These are phyloP conservation scores for Matsumurasca onukii DNA, from an alignment of 1,140 invertebrate genomes.

Conservation along the genomic window DNA sequence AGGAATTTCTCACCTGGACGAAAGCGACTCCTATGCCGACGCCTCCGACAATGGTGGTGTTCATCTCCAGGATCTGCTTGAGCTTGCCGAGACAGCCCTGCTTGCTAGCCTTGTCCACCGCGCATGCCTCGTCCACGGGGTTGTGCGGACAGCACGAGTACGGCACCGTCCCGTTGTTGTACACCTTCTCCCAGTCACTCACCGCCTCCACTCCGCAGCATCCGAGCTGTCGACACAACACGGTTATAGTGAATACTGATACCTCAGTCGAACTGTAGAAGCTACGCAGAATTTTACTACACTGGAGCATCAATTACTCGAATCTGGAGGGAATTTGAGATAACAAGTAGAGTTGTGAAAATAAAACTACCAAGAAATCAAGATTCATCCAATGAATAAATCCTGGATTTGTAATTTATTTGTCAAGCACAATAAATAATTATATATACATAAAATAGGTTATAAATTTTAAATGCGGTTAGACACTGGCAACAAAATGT, in stretches of 20 bases:
- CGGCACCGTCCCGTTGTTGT: constrained; percentile 58
- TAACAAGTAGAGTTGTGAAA: no score
- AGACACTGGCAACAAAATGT: no score
- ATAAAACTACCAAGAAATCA: no score
- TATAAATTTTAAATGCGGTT: no score
- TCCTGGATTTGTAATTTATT: no score
- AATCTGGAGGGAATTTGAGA: no score
- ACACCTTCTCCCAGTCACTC: constrained; percentile 63
- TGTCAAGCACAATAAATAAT: no score
- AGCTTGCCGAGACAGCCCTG: constrained; percentile 68
- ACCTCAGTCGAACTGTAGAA: no score
- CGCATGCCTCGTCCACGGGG: constrained; percentile 57
- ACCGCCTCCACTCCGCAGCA: constrained; percentile 76
- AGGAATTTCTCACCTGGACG: constrained; percentile 66
- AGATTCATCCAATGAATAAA: no score
- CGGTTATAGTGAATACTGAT: background rate
- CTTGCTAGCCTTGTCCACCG: constrained; percentile 46
- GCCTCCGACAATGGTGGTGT: constrained; percentile 69
- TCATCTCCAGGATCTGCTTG: constrained; percentile 61
- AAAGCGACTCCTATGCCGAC: constrained; percentile 76
- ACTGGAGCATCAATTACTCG: no score
- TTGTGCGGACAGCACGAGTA: constrained; percentile 65
- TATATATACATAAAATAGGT: no score
- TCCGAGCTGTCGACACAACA: constrained; percentile 57
- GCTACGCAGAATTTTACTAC: no score